These are phyloP conservation scores for Drosophila fungiperda DNA, from an alignment of 2,888 invertebrate species.

Conservation along the genomic window DNA sequence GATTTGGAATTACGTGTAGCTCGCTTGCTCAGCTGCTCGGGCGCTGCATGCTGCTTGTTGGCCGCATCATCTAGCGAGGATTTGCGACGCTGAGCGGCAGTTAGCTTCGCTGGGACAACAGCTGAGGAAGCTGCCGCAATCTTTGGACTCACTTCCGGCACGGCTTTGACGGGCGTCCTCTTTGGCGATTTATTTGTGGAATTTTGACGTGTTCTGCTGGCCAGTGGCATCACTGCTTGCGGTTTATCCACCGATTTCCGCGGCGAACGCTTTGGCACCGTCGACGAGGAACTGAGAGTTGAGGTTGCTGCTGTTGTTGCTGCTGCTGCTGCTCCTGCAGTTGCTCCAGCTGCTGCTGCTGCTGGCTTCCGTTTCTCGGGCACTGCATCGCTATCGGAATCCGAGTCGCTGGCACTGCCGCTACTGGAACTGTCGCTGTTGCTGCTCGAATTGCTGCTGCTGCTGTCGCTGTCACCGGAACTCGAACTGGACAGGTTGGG, in stretches of 20 bases:
- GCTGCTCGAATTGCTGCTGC: slow-evolving; percentile 69
- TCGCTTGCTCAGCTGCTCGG: slow-evolving; percentile 55
- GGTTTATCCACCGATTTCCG: slow-evolving; percentile 74
- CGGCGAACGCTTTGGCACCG: slow-evolving; percentile 75
- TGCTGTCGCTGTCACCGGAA: slow-evolving; percentile 74
- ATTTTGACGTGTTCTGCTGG: slow-evolving; percentile 59
- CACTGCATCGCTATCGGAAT: slow-evolving; percentile 42
- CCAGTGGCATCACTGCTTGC: slow-evolving; percentile 18
- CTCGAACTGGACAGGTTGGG: slow-evolving; percentile 78
- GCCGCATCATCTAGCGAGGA: slow-evolving; percentile 77
- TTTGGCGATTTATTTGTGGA: slow-evolving; percentile 75
- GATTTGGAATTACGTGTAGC: slow-evolving; percentile 76
- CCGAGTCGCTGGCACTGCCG: slow-evolving; percentile 72
- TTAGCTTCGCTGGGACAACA: slow-evolving; percentile 21
- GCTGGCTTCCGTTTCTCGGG: slow-evolving; percentile 69
- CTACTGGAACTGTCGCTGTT: slow-evolving; percentile 72
- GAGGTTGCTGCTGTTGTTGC: slow-evolving; percentile 5
- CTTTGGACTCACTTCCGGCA: slow-evolving; percentile 23
- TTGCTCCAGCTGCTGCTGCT: slow-evolving; percentile 41
- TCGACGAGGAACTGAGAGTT: slow-evolving; percentile 23
- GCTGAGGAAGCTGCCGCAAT: slow-evolving; percentile 7
- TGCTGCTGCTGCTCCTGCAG: slow-evolving; percentile 71
- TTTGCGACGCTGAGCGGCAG: slow-evolving; percentile 60
- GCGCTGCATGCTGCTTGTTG: slow-evolving; percentile 44
- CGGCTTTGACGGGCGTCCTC: slow-evolving; percentile 68